Percentiles rank a stretch among this genome's conserved stretches.
phyloP scores from a whole-genome alignment of 2,797 vertebrate species.

The Coregonus ussuriensis region DNA sequence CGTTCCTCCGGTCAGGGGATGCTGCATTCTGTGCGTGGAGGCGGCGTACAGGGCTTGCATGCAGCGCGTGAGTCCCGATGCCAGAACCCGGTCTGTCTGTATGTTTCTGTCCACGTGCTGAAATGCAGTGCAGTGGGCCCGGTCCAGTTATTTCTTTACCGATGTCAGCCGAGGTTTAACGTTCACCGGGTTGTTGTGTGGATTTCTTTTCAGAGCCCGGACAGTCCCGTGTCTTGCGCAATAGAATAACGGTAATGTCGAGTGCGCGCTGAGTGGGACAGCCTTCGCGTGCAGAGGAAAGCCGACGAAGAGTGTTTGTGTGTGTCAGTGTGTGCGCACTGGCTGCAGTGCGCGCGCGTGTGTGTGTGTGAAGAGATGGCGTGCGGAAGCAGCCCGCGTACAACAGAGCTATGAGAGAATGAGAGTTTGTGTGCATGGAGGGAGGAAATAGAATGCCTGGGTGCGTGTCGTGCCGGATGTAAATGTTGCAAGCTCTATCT shows the following conservation, averaged over 20 bases:
- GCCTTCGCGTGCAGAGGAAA: conserved; percentile 27
- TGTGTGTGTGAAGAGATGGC: conserved; percentile 4
- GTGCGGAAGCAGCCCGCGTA: neutral
- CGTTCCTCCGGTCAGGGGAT: conserved; percentile 92
- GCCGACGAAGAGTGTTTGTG: conserved; percentile 22
- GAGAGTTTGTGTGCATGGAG: conserved; percentile 47
- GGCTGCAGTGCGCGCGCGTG: too few relatives aligned
- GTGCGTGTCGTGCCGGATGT: neutral
- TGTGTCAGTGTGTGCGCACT: conserved; percentile 44
- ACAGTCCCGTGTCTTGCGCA: conserved; percentile 41
- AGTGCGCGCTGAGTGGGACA: conserved; percentile 41
- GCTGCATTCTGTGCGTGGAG: conserved; percentile 88
- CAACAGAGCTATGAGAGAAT: conserved; percentile 32
- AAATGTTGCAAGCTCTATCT: neutral
- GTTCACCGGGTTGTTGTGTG: neutral
- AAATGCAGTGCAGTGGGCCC: neutral
- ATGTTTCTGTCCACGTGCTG: conserved; percentile 1
- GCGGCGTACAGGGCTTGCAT: conserved; percentile 16
- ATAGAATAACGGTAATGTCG: conserved; percentile 44
- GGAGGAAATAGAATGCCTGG: neutral
- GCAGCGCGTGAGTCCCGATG: conserved; percentile 51
- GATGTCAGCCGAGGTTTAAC: neutral
- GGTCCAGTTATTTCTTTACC: neutral
- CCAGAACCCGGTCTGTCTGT: neutral
- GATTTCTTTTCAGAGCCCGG: conserved; percentile 31